Evolutionary conservation across 2,113 vertebrate genomes (phyloP).

Genomic region (Gymnarchus niloticus): DNA sequence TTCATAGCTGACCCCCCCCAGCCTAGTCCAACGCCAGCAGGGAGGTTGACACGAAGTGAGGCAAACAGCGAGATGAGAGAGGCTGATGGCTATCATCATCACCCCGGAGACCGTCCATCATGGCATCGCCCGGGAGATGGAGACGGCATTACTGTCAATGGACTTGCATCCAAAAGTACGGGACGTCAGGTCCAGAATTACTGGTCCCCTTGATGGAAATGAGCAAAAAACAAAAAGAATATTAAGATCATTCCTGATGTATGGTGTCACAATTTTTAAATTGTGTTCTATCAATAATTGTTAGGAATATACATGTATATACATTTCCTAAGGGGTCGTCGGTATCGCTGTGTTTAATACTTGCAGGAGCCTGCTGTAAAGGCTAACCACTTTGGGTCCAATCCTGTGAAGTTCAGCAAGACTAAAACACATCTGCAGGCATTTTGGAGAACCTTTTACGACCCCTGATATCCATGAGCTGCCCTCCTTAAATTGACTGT

Average conservation of each 20-base stretch:
- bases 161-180: background rate
- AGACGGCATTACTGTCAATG: background rate
- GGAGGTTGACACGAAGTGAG: slow-evolving; percentile 44
- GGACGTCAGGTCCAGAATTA: background rate
- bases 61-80: slow-evolving; percentile 34
- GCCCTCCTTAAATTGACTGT: background rate
- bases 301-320: background rate
- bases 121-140: background rate
- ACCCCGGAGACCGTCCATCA: slow-evolving; percentile 19
- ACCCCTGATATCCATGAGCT: too few relatives aligned
- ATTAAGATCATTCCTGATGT: background rate
- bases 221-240: background rate
- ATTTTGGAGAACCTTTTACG: background rate
- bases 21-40: slow-evolving; percentile 16
- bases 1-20: slow-evolving; percentile 32
- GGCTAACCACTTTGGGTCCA: background rate
- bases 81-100: slow-evolving; percentile 39
- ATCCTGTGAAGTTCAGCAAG: background rate
- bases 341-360: background rate
- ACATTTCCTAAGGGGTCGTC: background rate
- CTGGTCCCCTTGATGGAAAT: background rate
- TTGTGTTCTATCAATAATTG: background rate
- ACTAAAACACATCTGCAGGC: background rate
- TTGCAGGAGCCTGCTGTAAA: background rate
- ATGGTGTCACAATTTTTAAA: background rate